Evolutionary conservation across 2,113 vertebrate species (phyloP).

Genomic region (Zeus faber): DNA sequence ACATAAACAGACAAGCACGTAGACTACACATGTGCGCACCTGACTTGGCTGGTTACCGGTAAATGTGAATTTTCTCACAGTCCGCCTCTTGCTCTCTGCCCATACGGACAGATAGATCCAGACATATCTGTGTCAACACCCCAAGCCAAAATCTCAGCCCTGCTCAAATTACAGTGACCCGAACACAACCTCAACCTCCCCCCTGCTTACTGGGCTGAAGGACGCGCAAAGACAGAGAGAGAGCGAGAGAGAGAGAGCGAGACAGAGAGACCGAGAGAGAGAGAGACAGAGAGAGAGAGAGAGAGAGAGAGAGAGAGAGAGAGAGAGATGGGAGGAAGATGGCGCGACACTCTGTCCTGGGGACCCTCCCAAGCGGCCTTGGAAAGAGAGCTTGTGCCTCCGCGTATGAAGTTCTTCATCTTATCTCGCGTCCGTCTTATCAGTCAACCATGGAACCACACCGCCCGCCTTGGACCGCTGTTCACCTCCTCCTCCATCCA

Average conservation of each 20-base stretch:
- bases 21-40: slow-evolving; percentile 37
- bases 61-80: slow-evolving; percentile 29
- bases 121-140: slow-evolving; percentile 28
- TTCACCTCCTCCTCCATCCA: background rate
- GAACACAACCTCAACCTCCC: background rate
- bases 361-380: too few species aligned
- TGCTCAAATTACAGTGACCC: background rate
- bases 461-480: slow-evolving; percentile 55
- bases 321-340: too few species aligned
- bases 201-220: too few species aligned
- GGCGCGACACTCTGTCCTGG: too few species aligned
- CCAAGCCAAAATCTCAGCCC: background rate
- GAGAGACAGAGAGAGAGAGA: background rate
- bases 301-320: slow-evolving; percentile 1
- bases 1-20: background rate
- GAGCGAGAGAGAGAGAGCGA: background rate
- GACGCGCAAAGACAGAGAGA: background rate
- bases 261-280: background rate
- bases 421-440: slow-evolving; percentile 5
- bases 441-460: slow-evolving; percentile 47
- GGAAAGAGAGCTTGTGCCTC: too few species aligned
- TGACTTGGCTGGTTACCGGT: slow-evolving; percentile 53
- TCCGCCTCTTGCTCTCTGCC: slow-evolving; percentile 44
- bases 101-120: slow-evolving; percentile 16
- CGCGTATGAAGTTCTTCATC: slow-evolving; percentile 19